These are phyloP conservation scores for Esperia sulphurella DNA, from an alignment of 2,888 invertebrate genomes.

Conservation along the genomic window DNA sequence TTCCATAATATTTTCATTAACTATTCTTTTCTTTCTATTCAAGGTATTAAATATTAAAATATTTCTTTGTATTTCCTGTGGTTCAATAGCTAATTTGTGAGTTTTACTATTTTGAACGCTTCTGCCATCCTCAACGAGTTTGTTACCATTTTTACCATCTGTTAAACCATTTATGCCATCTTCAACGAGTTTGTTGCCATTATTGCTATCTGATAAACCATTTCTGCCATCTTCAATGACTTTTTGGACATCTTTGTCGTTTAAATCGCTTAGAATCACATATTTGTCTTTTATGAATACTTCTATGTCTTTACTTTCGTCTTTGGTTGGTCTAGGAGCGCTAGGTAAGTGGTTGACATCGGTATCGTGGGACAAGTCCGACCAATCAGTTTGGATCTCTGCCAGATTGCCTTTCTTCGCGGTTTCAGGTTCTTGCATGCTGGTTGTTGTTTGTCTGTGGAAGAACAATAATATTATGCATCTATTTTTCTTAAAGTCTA, in stretches of 20 bases:
- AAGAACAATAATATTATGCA: background rate
- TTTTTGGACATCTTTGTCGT: constrained; percentile 1
- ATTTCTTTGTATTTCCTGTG: background rate
- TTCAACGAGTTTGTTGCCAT: background rate
- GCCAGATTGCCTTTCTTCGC: background rate
- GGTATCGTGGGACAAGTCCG: constrained; percentile 59
- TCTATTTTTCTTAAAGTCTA: no score
- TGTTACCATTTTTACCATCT: background rate
- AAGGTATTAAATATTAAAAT: constrained; percentile 13
- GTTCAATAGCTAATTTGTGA: background rate
- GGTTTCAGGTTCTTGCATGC: background rate
- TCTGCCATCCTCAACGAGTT: background rate
- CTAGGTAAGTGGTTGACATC: constrained; percentile 55
- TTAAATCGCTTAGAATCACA: constrained; percentile 31
- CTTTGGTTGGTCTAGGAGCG: constrained; percentile 31
- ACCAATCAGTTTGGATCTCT: constrained; percentile 29
- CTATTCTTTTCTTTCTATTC: constrained; percentile 15
- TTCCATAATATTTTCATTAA: background rate
- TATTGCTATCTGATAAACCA: background rate
- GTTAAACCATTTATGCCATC: background rate
- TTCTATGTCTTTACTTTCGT: constrained; percentile 48
- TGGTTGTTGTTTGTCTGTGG: background rate
- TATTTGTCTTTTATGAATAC: constrained; percentile 38
- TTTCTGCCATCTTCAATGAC: background rate
- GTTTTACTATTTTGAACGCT: background rate